These are phyloP conservation scores for Lathronympha strigana DNA, from an alignment of 2,888 invertebrate genomes.

Conservation along the genomic window DNA sequence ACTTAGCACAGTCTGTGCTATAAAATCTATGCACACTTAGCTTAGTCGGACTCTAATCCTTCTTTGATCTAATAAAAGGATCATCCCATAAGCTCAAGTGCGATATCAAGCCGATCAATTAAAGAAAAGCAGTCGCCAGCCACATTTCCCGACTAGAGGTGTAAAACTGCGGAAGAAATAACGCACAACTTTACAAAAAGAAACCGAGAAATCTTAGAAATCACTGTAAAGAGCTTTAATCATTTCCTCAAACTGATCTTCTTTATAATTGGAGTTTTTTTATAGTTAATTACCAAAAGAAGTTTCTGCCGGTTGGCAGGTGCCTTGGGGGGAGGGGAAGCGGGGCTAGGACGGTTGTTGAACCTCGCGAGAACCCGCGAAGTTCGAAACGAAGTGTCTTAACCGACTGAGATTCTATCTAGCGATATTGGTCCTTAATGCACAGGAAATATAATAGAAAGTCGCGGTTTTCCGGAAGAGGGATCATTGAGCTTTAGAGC, in stretches of 20 bases:
- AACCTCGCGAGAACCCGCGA: conserved; percentile 64
- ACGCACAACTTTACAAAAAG: conserved; percentile 10
- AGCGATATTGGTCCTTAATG: conserved; percentile 53
- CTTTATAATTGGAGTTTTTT: conserved; percentile 65
- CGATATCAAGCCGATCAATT: no score
- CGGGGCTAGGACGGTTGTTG: conserved; percentile 80
- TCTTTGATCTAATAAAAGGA: no score
- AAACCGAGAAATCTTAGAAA: conserved; percentile 40
- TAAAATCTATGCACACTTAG: no score
- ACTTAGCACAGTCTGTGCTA: no score
- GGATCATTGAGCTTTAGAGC: conserved; percentile 81
- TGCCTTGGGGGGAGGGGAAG: conserved; percentile 53
- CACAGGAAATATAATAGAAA: conserved; percentile 50
- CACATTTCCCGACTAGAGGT: not conserved
- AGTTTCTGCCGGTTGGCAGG: conserved; percentile 60
- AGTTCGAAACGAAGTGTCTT: conserved; percentile 51
- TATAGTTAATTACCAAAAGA: conserved; percentile 76
- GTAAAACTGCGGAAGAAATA: conserved; percentile 13
- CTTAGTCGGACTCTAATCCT: no score
- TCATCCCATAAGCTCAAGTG: no score
- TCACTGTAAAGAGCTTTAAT: conserved; percentile 47
- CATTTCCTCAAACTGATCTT: conserved; percentile 62
- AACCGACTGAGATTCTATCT: conserved; percentile 49
- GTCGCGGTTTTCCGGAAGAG: conserved; percentile 60
- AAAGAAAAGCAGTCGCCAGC: no score